These are phyloP conservation scores for Tonatia bakeri DNA, from an alignment of 2,113 vertebrate species.

Conservation along the genomic window DNA sequence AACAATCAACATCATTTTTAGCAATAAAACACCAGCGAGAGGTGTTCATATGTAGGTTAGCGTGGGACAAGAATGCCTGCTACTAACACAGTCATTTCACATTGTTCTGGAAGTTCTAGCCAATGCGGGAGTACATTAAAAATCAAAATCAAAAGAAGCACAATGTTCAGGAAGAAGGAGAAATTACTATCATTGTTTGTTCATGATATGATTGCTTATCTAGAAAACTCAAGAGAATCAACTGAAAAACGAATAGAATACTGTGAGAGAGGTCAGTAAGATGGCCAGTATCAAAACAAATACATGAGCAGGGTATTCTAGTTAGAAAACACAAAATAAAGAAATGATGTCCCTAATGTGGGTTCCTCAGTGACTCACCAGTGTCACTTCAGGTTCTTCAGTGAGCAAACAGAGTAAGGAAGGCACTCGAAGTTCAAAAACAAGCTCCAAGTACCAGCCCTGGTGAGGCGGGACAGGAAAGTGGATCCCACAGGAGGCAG, in stretches of 20 bases:
- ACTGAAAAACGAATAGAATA: conserved; percentile 35
- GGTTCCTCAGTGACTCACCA: not conserved
- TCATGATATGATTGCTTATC: conserved; percentile 48
- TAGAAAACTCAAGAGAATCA: conserved; percentile 27
- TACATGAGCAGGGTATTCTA: not conserved
- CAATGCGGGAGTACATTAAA: conserved; percentile 16
- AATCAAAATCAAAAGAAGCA: conserved; percentile 17
- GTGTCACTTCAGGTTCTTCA: too few relatives aligned
- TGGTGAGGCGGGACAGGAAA: not conserved
- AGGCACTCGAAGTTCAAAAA: not conserved
- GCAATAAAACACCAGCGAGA: conserved; percentile 21
- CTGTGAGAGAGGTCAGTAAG: conserved; percentile 3
- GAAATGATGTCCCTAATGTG: not conserved
- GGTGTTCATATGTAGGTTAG: not conserved
- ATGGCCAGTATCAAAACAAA: not conserved
- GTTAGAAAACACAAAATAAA: conserved; percentile 5
- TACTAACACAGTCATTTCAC: conserved; percentile 21
- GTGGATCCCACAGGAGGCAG: too few relatives aligned
- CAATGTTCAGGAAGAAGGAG: not conserved
- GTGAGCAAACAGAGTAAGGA: not conserved
- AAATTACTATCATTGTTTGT: conserved; percentile 52
- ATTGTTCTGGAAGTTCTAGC: conserved; percentile 45
- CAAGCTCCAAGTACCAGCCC: not conserved
- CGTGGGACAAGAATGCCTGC: not conserved
- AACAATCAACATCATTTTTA: not conserved